A percentile compares a stretch with the other conserved stretches of the same genome.
These are phyloP conservation scores for Clangula hyemalis DNA, from an alignment of 2,797 vertebrate genomes.

Conservation along the genomic window DNA sequence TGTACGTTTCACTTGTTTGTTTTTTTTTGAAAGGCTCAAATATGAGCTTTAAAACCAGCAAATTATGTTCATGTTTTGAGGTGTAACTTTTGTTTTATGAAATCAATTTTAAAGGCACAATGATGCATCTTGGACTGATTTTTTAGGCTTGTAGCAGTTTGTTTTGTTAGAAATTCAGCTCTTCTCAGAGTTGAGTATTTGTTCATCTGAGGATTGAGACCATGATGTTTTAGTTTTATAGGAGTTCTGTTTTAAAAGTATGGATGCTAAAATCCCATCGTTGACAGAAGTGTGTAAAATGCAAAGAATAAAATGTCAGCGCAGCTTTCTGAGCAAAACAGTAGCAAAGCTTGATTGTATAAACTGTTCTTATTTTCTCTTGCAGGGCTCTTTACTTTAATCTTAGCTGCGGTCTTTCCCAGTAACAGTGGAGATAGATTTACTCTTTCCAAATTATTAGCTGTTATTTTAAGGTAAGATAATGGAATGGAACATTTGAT, in stretches of 20 bases:
- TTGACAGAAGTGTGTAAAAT: neutral
- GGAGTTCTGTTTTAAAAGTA: neutral
- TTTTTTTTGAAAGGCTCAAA: neutral
- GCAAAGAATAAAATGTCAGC: neutral
- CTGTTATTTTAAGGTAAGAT: slow-evolving; percentile 91
- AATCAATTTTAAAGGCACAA: neutral
- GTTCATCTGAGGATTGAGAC: neutral
- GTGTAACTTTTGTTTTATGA: neutral
- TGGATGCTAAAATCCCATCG: neutral
- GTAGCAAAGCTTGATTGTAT: neutral
- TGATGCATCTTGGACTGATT: neutral
- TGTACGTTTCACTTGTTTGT: neutral
- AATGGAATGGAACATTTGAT: neutral
- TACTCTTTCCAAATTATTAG: slow-evolving; percentile 93
- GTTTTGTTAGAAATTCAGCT: neutral
- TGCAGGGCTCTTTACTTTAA: slow-evolving; percentile 93
- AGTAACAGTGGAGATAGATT: slow-evolving; percentile 97
- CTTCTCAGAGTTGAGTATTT: neutral
- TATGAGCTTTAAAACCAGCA: neutral
- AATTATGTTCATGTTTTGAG: neutral
- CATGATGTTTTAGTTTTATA: neutral
- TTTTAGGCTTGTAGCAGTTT: neutral
- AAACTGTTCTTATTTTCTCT: slow-evolving; percentile 1
- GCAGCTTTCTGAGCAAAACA: neutral
- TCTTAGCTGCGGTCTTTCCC: slow-evolving; percentile 94